A percentile compares a stretch with the other conserved stretches of the same genome.
Conservation (phyloP, 92 coral and sea anemone genomes). For the Montipora capitata region DNA sequence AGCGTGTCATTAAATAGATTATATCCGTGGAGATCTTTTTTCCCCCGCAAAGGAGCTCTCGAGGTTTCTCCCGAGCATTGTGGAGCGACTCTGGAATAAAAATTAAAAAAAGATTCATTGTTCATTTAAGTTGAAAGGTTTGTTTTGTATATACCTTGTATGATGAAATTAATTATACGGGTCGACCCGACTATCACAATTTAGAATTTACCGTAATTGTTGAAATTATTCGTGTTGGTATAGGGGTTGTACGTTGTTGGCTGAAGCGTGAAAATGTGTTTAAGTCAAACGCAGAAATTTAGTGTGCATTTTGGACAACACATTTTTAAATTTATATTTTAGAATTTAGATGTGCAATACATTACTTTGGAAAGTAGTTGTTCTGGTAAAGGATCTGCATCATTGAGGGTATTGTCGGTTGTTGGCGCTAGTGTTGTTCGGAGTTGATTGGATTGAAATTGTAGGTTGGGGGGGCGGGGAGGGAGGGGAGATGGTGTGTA, state of each 20-base stretch:
- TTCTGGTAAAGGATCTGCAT: too few species aligned
- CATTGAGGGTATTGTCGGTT: constrained; percentile 1
- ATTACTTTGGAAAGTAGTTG: not conserved
- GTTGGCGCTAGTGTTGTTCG: not conserved
- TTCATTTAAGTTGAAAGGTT: not conserved
- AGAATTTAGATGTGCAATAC: not conserved
- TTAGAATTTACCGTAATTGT: not conserved
- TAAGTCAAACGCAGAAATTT: not conserved
- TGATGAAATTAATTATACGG: constrained; percentile 2
- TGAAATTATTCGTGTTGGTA: not conserved
- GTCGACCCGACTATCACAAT: constrained; percentile 1
- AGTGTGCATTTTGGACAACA: constrained; percentile 4
- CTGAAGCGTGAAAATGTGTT: constrained; percentile 4
- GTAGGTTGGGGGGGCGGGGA: constrained; percentile 1
- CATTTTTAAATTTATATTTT: not conserved
- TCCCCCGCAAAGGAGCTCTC: constrained; percentile 7
- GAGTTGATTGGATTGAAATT: not conserved
- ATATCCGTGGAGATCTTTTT: not conserved
- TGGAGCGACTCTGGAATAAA: constrained; percentile 1
- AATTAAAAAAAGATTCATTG: too few species aligned
- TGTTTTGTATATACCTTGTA: not conserved
- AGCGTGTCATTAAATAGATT: constrained; percentile 3
- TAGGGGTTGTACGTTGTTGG: constrained; percentile 2
- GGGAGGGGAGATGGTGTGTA: constrained; percentile 7
- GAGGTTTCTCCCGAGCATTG: constrained; percentile 6